Evolutionary conservation across 2,888 invertebrate species (phyloP).

Genomic region (Alloscopus bannaensis): DNA sequence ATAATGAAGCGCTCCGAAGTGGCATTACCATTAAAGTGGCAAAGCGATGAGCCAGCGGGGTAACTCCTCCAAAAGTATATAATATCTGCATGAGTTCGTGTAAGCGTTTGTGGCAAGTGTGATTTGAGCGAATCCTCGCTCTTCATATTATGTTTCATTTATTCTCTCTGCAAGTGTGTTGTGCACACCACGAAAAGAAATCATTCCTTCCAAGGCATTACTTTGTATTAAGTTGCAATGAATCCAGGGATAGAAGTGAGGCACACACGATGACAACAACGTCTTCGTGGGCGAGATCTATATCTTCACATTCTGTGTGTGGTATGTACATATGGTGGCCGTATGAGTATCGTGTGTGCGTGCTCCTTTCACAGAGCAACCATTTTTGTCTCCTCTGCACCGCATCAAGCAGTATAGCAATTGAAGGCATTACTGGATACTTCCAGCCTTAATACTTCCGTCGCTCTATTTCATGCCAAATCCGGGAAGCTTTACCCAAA

Average conservation of each 20-base stretch:
- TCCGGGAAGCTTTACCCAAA: slow-evolving; percentile 15
- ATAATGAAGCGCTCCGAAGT: not conserved
- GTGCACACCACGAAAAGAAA: no score
- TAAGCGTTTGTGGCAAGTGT: not conserved
- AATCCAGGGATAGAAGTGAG: not conserved
- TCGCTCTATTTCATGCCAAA: slow-evolving; percentile 5
- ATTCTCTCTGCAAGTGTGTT: not conserved
- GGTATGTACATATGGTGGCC: not conserved
- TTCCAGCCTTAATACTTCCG: slow-evolving; percentile 15
- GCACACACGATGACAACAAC: slow-evolving; percentile 6
- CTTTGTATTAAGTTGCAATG: not conserved
- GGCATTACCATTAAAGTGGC: slow-evolving; percentile 8
- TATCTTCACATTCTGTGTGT: not conserved
- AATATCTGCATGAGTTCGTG: not conserved
- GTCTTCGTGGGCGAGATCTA: not conserved
- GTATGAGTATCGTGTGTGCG: not conserved
- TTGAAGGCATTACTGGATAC: slow-evolving; percentile 3
- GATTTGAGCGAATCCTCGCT: not conserved
- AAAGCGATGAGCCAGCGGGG: not conserved
- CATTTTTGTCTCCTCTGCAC: not conserved
- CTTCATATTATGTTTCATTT: not conserved
- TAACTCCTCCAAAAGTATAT: not conserved
- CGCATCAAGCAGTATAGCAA: not conserved
- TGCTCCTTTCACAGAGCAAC: not conserved
- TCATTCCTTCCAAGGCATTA: no score